Base-by-base conservation (phyloP, 2,888 invertebrate genomes). In the Incurvaria masculella region DNA sequence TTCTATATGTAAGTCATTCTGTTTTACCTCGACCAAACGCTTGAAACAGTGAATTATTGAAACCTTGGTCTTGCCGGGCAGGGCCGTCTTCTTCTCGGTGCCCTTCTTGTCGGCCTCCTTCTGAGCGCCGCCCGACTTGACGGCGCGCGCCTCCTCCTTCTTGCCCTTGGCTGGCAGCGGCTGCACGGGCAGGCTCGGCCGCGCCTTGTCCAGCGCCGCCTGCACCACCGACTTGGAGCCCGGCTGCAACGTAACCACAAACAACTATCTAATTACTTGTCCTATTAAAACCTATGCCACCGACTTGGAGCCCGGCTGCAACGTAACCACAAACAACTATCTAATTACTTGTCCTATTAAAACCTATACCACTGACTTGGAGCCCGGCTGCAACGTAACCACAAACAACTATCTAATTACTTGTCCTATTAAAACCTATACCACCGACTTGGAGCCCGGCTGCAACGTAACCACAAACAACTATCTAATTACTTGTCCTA, bases 121-220 rank as follows among this genome's bases (percentile, higher is more conserved):
- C 23, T 72, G 63, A 1, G 81, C 81, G 1, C 81, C 81, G 0
- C 81, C 83, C 4, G 83, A 81, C 59, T 82, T 84, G 0, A 84
- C 81, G 1, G 75, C 73, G 51, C 84, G 82, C 0, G 73, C 57
- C n/a, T 84, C 82, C 0, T 85, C 83, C 51, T 82, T 81, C 55
- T 82, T 78, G 54, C 79, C 76, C 47, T 82, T 82, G 46, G 81
- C 73, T 0, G 89, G 87, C 19, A 88, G 64, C 0, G 91, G 89
- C 65, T 93, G 94, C 0, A 90, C 79, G 0, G 95, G 95, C 42
- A 96, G 72, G 68, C 85, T 90, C 0, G 91, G 91, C 2, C 91
- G 81, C 0, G 90, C 90, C 65, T 94, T 95, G 57, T 96, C 95
- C 47, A 96, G 66, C 0, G 88, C 85, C 0, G 88, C 86, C 63